Percentiles rank a stretch among this genome's conserved stretches.
Conservation (phyloP, 2,888 invertebrate genomes). For the Acronicta psi region DNA sequence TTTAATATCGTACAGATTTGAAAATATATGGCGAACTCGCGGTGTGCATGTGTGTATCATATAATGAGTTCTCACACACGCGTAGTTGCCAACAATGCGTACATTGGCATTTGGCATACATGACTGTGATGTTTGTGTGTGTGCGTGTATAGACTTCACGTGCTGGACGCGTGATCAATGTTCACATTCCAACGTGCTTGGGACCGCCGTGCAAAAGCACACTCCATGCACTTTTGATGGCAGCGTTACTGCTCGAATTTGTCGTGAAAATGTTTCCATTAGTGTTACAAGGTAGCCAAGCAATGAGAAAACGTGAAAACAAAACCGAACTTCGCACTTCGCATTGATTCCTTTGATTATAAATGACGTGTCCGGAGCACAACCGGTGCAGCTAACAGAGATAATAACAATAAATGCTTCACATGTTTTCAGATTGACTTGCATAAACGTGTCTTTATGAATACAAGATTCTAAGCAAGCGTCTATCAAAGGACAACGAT, state of each 20-base stretch:
- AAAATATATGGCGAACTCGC: constrained; percentile 55
- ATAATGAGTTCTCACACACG: constrained; percentile 60
- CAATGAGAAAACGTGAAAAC: constrained; percentile 30
- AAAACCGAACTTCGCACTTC: constrained; percentile 25
- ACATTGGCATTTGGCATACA: constrained; percentile 73
- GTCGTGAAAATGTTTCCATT: constrained; percentile 36
- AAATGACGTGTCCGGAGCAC: constrained; percentile 22
- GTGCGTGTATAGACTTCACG: constrained; percentile 72
- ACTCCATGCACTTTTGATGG: constrained; percentile 56
- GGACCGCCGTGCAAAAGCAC: constrained; percentile 56
- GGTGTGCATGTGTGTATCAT: constrained; percentile 54
- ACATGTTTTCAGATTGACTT: too few relatives aligned
- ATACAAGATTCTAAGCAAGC: constrained; percentile 7
- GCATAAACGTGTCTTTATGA: not conserved
- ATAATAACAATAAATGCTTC: constrained; percentile 18
- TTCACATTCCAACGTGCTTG: constrained; percentile 81
- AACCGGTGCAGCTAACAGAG: constrained; percentile 1
- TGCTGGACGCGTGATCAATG: constrained; percentile 79
- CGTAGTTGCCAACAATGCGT: constrained; percentile 64
- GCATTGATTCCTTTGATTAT: constrained; percentile 15
- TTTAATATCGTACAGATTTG: constrained; percentile 50
- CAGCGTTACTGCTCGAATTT: constrained; percentile 34
- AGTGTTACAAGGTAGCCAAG: constrained; percentile 22
- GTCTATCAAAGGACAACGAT: not conserved
- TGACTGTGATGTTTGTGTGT: constrained; percentile 49